Conservation (phyloP, 2,113 vertebrate species). For the Nematolebias whitei region DNA sequence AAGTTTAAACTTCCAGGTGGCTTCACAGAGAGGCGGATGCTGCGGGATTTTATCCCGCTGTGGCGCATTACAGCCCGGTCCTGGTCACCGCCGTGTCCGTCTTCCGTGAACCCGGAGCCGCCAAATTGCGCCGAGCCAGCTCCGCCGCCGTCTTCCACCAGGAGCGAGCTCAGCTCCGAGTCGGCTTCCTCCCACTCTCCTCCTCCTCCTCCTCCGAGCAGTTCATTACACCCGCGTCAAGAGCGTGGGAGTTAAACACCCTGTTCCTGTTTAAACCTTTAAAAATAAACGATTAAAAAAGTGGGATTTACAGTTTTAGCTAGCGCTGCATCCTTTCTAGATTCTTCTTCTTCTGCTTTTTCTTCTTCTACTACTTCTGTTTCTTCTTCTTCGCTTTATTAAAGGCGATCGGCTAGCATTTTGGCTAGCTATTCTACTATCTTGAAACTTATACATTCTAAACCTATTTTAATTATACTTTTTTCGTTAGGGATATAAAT, state of each 20-base stretch:
- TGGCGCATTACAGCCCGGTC: conserved; percentile 25
- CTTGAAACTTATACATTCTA: no score
- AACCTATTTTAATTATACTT: no score
- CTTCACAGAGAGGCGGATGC: background rate
- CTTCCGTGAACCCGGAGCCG: conserved; percentile 23
- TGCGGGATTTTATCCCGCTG: background rate
- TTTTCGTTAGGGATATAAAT: no score
- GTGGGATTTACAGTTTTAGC: no score
- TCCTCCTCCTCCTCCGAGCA: background rate
- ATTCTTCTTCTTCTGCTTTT: background rate
- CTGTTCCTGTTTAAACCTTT: conserved; percentile 28
- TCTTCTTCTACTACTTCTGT: no score
- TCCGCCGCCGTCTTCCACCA: conserved; percentile 16
- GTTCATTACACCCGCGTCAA: conserved; percentile 4
- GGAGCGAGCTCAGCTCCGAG: conserved; percentile 55
- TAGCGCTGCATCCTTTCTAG: no score
- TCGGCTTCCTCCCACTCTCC: conserved; percentile 63
- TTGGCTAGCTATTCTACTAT: no score
- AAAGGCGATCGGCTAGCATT: no score
- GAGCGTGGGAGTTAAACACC: accelerated
- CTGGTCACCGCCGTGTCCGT: conserved; percentile 2
- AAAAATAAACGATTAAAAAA: conserved; percentile 29
- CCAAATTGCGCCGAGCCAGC: conserved; percentile 37
- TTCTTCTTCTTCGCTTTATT: no score
- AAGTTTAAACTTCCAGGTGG: conserved; percentile 42